Evolutionary conservation across 2,888 invertebrate genomes (phyloP).

Genomic region (Sceliomorpha sp.): DNA sequence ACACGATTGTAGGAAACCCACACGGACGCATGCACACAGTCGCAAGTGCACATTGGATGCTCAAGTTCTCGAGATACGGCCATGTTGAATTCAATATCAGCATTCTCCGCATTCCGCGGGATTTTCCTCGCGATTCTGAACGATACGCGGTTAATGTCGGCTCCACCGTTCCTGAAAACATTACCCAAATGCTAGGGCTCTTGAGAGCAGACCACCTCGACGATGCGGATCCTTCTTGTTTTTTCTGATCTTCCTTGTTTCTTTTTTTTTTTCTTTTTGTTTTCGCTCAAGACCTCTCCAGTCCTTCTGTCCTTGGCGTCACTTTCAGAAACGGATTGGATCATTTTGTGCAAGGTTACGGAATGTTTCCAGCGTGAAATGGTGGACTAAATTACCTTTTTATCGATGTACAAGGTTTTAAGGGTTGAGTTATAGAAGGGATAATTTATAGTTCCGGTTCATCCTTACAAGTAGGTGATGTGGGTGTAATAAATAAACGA

Average conservation of each 20-base stretch:
- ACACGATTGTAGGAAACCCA: too few species aligned
- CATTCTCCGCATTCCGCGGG: slow-evolving; percentile 74
- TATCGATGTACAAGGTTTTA: too few species aligned
- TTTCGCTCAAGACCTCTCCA: background rate
- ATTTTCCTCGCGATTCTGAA: slow-evolving; percentile 66
- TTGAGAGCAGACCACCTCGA: slow-evolving; percentile 39
- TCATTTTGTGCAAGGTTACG: too few species aligned
- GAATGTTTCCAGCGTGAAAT: too few species aligned
- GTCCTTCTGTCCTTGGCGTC: too few species aligned
- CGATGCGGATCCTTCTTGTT: slow-evolving; percentile 30
- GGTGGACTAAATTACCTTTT: too few species aligned
- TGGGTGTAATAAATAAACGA: too few species aligned
- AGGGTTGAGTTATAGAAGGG: too few species aligned
- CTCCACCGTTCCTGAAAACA: slow-evolving; percentile 50
- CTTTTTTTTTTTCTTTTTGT: too few species aligned
- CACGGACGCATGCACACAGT: slow-evolving; percentile 19
- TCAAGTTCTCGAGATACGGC: slow-evolving; percentile 63
- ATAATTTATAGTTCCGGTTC: too few species aligned
- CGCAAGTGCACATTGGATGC: slow-evolving; percentile 48
- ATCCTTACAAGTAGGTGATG: too few species aligned
- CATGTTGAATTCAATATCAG: slow-evolving; percentile 81
- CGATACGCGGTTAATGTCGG: slow-evolving; percentile 61
- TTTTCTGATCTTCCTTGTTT: slow-evolving; percentile 34
- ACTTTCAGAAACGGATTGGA: too few species aligned
- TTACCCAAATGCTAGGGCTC: slow-evolving; percentile 44